Base-by-base conservation (phyloP, 2,797 vertebrate species). In the Falco cherrug region DNA sequence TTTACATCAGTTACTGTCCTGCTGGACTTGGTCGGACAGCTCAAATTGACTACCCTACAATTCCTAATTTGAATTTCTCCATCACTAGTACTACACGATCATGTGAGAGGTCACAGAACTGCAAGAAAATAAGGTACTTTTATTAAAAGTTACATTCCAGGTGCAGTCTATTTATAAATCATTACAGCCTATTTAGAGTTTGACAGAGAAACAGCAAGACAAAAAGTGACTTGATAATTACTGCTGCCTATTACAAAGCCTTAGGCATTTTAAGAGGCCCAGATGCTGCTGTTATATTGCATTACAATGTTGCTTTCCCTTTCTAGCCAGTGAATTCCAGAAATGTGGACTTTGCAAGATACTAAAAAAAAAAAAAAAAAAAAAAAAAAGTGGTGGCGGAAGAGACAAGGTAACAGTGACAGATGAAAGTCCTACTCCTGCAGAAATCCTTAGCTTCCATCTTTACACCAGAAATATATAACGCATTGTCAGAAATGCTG, bases 271-370 rank as follows among this genome's bases (percentile, higher is more conserved):
- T 37, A 43, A 77, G 43, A 89, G 59, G 65, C 67, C 19, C 12
- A n/a, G 35, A 33, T 41, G 50, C 65, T 90, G 76, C 47, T 90
- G 53, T 70, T 60, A 29, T 4, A 31, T 29, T 45, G 35, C 59
- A 54, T 68, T 75, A 61, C 22, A 59, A n/a, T 3, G 63, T 33
- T 69, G 51, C 25, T 64, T 10, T 0, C 60, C 53, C 70, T 64
- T 67, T 86, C 78, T 56, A 91, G 25, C 11, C 92, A 89, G 68
- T n/a, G 84, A 47, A 89, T 84, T 76, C 37, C 71, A 95, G 89
- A 87, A 95, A 78, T 5, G 31, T 20, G 59, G 83, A 56, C 39
- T 94, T 87, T 17, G 53, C 43, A 54, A 56, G 31, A 25, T 26
- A 47, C 31, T 61, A 78, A 33, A 28, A 11, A 2, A 9, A 37